phyloP scores from a whole-genome alignment of 1,140 invertebrate species.

The Notospermus geniculatus region DNA sequence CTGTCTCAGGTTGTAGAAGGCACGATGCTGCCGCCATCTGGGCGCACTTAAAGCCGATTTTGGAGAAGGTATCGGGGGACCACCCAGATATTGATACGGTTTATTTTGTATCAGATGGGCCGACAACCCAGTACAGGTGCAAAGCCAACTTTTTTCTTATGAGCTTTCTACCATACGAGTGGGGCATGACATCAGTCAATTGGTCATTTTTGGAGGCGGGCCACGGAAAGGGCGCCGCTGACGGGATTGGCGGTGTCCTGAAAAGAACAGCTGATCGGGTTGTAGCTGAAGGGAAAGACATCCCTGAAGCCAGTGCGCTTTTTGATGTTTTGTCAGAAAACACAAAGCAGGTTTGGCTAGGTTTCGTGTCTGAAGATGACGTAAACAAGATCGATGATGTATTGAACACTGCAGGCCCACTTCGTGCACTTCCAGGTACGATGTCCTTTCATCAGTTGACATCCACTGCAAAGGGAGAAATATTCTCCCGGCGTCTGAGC shows the following conservation, averaged over 20 bases:
- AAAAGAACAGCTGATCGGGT: constrained; percentile 40
- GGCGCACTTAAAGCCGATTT: constrained; percentile 12
- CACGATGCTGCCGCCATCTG: constrained; percentile 19
- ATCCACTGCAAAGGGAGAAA: not conserved
- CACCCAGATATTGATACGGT: not conserved
- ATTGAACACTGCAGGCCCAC: not conserved
- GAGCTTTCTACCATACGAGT: constrained; percentile 2
- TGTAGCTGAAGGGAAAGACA: not conserved
- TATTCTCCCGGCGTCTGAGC: constrained; percentile 20
- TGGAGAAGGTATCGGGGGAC: not conserved
- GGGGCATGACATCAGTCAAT: constrained; percentile 18
- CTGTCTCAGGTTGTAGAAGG: constrained; percentile 10
- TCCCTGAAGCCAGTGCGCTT: not conserved
- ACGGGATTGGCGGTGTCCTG: constrained; percentile 52
- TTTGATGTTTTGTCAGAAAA: not conserved
- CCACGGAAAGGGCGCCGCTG: constrained; percentile 56
- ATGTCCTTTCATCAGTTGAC: constrained; percentile 25
- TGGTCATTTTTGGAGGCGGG: constrained; percentile 54
- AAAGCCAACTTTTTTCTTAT: constrained; percentile 15
- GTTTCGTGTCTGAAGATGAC: constrained; percentile 11
- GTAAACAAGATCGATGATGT: constrained; percentile 8
- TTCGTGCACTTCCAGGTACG: constrained; percentile 19
- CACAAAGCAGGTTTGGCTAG: constrained; percentile 9
- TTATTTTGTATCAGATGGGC: constrained; percentile 15
- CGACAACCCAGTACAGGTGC: constrained; percentile 14